Base-by-base conservation (phyloP, 37 sponge, comb jelly and placozoan species). In the Corticium candelabrum region DNA sequence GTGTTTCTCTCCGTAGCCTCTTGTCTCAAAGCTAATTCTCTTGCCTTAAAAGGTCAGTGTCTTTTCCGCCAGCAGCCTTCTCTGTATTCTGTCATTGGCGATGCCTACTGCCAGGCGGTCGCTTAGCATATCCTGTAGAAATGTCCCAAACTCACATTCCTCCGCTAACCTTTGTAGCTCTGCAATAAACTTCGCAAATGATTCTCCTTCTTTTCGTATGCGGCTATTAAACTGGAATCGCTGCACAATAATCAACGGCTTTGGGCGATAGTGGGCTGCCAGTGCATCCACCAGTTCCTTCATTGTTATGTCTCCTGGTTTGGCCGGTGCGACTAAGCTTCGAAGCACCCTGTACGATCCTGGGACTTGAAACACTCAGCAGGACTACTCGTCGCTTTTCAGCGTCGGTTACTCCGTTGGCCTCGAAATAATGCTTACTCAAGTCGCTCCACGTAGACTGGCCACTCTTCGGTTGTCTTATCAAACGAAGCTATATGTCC, bases 21-120 rank as follows among this genome's bases (percentile, higher is more conserved):
- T n/a, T n/a, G n/a, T n/a, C n/a, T n/a, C n/a, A n/a, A n/a, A n/a
- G n/a, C n/a, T n/a, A n/a, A n/a, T n/a, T n/a, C n/a, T n/a, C n/a
- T n/a, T n/a, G n/a, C n/a, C n/a, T n/a, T n/a, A n/a, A n/a, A 83
- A 69, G 3, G 84, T 78, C 84, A 83, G 68, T 11, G 40, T 41
- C 3, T 11, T 1, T 36, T 77, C 78, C 11, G 39, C 15, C 56
- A 83, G 78, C 35, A 83, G 72, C 30, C 43, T 67, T 3, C 78
- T 67, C 3, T 67, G 78, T 36, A 83, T 68, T 37, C 1, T 15
- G 3, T 2, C 37, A 38, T 83, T 40, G 21, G 36, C 37, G 33
- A 83, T 68, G 2, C 84, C 84, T n/a, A n/a, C n/a, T n/a, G n/a
- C 29, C 81, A 43, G n/a, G 80, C 85, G 1, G 81, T 3, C 0